phyloP scores from a whole-genome alignment of 2,797 vertebrate genomes.

The Adrianichthys oophorus region DNA sequence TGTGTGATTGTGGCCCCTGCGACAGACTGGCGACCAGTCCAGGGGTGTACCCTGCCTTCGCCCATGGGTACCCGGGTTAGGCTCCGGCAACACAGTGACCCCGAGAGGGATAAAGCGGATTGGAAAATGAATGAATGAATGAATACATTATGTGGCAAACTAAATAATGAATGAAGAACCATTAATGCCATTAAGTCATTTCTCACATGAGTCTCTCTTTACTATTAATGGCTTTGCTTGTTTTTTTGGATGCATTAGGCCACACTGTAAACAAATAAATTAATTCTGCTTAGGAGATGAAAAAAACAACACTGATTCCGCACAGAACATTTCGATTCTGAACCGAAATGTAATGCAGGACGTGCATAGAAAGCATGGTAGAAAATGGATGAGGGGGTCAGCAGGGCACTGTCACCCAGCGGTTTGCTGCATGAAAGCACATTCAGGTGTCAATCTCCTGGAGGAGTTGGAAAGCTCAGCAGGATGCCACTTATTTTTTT shows the following conservation, averaged over 20 bases:
- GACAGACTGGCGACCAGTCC: too few relatives aligned
- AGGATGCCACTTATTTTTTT: slow-evolving; percentile 70
- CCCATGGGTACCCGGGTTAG: too few relatives aligned
- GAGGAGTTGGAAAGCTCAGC: slow-evolving; percentile 73
- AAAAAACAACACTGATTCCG: not conserved
- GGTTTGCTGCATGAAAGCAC: slow-evolving; percentile 72
- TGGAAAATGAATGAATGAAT: too few relatives aligned
- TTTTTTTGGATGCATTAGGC: too few relatives aligned
- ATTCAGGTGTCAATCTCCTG: slow-evolving; percentile 80
- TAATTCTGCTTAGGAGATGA: too few relatives aligned
- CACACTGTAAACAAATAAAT: too few relatives aligned
- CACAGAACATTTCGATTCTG: not conserved
- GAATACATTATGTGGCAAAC: slow-evolving; percentile 53
- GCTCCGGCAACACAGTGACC: too few relatives aligned
- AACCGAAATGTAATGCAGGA: slow-evolving; percentile 18
- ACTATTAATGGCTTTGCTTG: too few relatives aligned
- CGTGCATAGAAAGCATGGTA: not conserved
- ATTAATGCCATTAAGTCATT: slow-evolving; percentile 53
- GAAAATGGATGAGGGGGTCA: slow-evolving; percentile 5
- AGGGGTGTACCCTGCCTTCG: too few relatives aligned
- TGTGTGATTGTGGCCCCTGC: too few relatives aligned
- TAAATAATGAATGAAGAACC: slow-evolving; percentile 59
- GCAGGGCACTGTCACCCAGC: slow-evolving; percentile 52
- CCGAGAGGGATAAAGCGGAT: too few relatives aligned
- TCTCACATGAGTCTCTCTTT: slow-evolving; percentile 18